These are phyloP conservation scores for Phoenicopterus ruber DNA, from an alignment of 2,113 vertebrate genomes.

Conservation along the genomic window DNA sequence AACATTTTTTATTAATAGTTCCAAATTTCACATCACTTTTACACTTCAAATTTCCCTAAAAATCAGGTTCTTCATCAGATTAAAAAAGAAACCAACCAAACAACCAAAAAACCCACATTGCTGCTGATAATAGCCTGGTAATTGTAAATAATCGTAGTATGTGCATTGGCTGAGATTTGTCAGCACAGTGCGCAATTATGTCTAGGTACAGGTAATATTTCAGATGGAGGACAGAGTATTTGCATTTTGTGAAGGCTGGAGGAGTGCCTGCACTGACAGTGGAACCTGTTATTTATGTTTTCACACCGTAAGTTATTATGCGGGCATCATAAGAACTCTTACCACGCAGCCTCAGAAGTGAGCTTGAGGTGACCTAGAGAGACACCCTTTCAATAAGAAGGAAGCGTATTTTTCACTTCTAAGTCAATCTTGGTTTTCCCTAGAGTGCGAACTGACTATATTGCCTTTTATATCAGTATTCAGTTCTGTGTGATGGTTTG, in stretches of 20 bases:
- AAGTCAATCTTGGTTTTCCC: constrained; percentile 1
- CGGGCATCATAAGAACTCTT: neutral
- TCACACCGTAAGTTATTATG: neutral
- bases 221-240: neutral
- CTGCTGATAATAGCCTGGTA: neutral
- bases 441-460: neutral
- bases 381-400: neutral
- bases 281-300: neutral
- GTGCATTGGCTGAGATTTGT: neutral
- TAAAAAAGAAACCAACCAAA: neutral
- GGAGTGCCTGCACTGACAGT: neutral
- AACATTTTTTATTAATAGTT: neutral
- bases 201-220: neutral
- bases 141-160: neutral
- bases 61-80: neutral
- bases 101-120: no score
- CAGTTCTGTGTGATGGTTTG: constrained; percentile 29
- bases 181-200: neutral
- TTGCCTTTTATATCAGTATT: constrained; percentile 29
- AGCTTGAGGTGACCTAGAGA: neutral
- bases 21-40: neutral
- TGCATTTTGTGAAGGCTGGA: neutral
- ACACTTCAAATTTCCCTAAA: neutral
- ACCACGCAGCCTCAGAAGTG: neutral
- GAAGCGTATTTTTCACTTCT: neutral